Evolutionary conservation across 2,797 vertebrate species (phyloP), one percentile per base, ranked within the genome.

Genomic region (Coluber constrictor): DNA sequence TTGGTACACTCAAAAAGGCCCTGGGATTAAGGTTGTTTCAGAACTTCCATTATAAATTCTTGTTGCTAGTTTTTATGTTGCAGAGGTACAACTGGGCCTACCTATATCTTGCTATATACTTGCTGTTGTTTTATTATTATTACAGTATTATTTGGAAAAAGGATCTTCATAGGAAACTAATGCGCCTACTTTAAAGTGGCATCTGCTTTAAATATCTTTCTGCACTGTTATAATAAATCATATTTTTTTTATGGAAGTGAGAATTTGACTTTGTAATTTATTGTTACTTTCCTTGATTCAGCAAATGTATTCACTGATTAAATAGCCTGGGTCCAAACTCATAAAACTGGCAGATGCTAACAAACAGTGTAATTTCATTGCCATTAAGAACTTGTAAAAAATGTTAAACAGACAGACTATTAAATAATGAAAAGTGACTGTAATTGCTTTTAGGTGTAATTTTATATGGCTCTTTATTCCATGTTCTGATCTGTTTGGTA

Each of bases 1-100:
- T 94, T 96, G 96, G 94, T 94, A 94, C 91, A 95, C 54, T 95
- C 92, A 91, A 90, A 88, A 90, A 18, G 56, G 54, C 57, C 59
- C 54, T 55, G 57, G 32, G 94, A 60, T 94, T 95, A 93, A 93
- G 93, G 47, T 91, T 47, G 12, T 92, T 93, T 94, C 70, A 91
- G 1, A 92, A 92, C 87, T 95, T 94, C 92, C 87, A 89, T 95
- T 92, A 94, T 93, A 90, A 0, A 0, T 86, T 57, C 6, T 10
- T 70, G 61, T 66, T 95, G 94, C 95, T 91, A 93, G 47, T 3
- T 1, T 23, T 93, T 94, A 89, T 55, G 93, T 90, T 90, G 29
- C 93, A 88, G 51, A 87, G 32, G 4, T n/a, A 55, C 4, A 56
- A 74, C 87, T 57, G n/a, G 12, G 93, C 86, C 18, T 57, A 1